Evolutionary conservation across 2,888 invertebrate genomes (phyloP).

Genomic region (Acronicta leporina): DNA sequence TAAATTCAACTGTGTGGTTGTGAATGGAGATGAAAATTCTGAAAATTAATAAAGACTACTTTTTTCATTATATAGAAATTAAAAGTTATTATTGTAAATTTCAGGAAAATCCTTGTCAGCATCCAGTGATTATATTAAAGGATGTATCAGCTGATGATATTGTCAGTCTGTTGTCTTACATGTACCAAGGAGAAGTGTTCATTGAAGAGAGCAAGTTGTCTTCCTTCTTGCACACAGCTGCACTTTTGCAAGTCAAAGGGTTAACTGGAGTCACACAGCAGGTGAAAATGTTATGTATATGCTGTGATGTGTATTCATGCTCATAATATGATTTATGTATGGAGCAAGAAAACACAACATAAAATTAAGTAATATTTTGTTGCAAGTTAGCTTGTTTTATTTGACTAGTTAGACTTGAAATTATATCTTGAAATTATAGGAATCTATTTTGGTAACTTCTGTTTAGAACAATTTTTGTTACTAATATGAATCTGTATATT

Average conservation of each 20-base stretch:
- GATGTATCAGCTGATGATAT: constrained; percentile 91
- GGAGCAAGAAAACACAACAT: no score
- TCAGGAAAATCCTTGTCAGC: constrained; percentile 92
- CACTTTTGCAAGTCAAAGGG: constrained; percentile 91
- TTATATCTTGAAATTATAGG: no score
- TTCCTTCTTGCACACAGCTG: constrained; percentile 91
- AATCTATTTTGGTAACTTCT: not conserved
- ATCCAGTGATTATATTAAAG: constrained; percentile 92
- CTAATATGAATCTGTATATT: not conserved
- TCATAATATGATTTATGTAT: no score
- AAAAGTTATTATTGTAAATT: constrained; percentile 22
- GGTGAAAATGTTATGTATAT: constrained; percentile 60
- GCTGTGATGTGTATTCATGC: not conserved
- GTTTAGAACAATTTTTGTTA: not conserved
- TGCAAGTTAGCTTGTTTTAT: no score
- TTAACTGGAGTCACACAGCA: constrained; percentile 89
- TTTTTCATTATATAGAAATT: not conserved
- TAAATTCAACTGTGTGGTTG: no score
- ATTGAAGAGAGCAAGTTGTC: constrained; percentile 91
- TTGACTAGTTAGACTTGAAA: no score
- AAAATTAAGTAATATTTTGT: no score
- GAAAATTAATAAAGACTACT: no score
- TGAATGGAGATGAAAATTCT: no score
- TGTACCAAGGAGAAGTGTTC: constrained; percentile 93
- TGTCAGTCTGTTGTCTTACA: constrained; percentile 91